Evolutionary conservation across 2,113 vertebrate genomes (phyloP).

Genomic region (Eurypyga helias): DNA sequence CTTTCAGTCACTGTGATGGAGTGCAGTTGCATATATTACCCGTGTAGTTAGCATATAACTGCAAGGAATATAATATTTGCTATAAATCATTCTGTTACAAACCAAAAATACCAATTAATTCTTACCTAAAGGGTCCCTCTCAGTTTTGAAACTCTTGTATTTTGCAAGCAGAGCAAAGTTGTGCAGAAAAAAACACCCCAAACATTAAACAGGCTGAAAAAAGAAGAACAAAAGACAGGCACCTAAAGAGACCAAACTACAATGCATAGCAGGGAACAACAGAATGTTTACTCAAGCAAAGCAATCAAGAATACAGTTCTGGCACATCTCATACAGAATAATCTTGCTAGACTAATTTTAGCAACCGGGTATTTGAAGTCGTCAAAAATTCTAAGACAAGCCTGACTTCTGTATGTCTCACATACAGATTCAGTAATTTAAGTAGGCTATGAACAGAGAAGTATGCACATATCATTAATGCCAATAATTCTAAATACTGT

Average conservation of each 20-base stretch:
- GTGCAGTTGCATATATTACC: background rate
- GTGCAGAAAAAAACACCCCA: background rate
- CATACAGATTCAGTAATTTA: background rate
- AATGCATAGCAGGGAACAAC: background rate
- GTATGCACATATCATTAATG: background rate
- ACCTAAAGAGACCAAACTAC: background rate
- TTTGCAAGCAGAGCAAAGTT: background rate
- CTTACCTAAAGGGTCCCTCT: background rate
- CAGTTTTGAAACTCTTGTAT: background rate
- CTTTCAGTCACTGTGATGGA: slow-evolving; percentile 27
- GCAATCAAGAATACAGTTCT: background rate
- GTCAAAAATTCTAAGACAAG: background rate
- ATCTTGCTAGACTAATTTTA: background rate
- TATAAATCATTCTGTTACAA: background rate
- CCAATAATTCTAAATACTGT: background rate
- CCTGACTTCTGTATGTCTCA: background rate
- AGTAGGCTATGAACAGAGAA: background rate
- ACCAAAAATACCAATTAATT: slow-evolving; percentile 25
- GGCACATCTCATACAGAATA: background rate
- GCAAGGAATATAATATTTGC: background rate
- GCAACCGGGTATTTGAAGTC: background rate
- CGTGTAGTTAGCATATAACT: background rate
- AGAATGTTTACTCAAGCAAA: background rate
- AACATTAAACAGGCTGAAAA: background rate
- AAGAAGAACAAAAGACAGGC: background rate